Percentiles rank a stretch among this genome's conserved stretches.
Evolutionary conservation across 2,113 vertebrate species (phyloP).

Genomic region (Sturnus vulgaris): DNA sequence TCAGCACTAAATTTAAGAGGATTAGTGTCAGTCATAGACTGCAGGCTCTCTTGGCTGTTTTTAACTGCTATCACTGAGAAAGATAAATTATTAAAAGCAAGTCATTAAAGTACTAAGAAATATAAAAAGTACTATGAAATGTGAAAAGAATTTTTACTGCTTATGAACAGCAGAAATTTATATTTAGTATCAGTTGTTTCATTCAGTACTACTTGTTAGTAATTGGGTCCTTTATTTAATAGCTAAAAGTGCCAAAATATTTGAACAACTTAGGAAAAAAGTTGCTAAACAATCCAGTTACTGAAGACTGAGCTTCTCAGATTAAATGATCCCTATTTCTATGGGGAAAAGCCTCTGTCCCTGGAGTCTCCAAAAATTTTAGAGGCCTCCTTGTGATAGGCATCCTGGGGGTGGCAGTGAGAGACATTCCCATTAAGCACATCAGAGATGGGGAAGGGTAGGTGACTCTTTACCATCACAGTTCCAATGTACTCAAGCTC

Average conservation of each 20-base stretch:
- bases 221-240: not conserved
- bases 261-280: not conserved
- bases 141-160: not conserved
- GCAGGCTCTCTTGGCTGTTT: not conserved
- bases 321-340: not conserved
- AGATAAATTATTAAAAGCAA: not conserved
- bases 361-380: not conserved
- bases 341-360: not conserved
- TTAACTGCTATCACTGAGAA: not conserved
- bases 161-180: not conserved
- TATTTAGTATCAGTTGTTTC: not conserved
- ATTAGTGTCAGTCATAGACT: not conserved
- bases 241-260: not conserved
- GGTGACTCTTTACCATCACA: not conserved
- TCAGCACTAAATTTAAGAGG: conserved; percentile 28
- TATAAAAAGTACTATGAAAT: not conserved
- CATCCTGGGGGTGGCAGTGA: not conserved
- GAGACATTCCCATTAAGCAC: not conserved
- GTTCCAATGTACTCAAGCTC: not conserved
- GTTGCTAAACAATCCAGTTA: not conserved
- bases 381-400: not conserved
- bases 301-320: not conserved
- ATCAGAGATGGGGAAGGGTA: not conserved
- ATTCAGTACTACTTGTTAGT: not conserved
- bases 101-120: not conserved